A percentile compares a stretch with the other conserved stretches of the same genome.
Conservation (phyloP, 2,113 vertebrate genomes). For the Protomyctophum bolini region DNA sequence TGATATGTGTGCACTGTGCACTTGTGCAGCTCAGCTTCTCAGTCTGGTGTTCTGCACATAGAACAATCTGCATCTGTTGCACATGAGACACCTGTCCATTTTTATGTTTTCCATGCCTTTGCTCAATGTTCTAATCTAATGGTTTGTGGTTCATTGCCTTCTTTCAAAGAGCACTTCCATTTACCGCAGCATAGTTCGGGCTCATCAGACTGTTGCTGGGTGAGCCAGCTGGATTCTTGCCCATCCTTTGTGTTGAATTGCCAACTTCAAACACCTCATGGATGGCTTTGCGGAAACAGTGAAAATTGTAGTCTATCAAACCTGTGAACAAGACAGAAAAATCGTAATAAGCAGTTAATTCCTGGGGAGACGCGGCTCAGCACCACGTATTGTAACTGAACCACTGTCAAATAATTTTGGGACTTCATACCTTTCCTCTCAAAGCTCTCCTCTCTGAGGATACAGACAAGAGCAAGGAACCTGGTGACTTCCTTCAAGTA, state of each 20-base stretch:
- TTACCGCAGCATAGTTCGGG: slow-evolving; percentile 39
- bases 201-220: slow-evolving; percentile 61
- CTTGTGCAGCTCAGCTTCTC: slow-evolving; percentile 7
- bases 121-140: not conserved
- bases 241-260: slow-evolving; percentile 78
- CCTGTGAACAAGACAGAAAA: slow-evolving; percentile 72
- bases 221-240: slow-evolving; percentile 76
- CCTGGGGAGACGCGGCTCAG: not conserved
- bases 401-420: not conserved
- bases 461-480: slow-evolving; percentile 96
- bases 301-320: slow-evolving; percentile 98
- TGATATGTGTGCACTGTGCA: not conserved
- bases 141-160: not conserved
- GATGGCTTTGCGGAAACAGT: slow-evolving; percentile 98
- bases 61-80: not conserved
- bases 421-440: slow-evolving; percentile 89
- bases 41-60: not conserved
- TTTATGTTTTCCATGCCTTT: not conserved
- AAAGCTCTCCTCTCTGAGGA: slow-evolving; percentile 97
- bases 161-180: slow-evolving; percentile 41
- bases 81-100: not conserved
- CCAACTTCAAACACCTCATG: slow-evolving; percentile 97
- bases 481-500: slow-evolving; percentile 98
- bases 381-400: not conserved
- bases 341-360: not conserved